Conservation (phyloP, 2,797 vertebrate genomes). For the Arrhamphus sclerolepis region DNA sequence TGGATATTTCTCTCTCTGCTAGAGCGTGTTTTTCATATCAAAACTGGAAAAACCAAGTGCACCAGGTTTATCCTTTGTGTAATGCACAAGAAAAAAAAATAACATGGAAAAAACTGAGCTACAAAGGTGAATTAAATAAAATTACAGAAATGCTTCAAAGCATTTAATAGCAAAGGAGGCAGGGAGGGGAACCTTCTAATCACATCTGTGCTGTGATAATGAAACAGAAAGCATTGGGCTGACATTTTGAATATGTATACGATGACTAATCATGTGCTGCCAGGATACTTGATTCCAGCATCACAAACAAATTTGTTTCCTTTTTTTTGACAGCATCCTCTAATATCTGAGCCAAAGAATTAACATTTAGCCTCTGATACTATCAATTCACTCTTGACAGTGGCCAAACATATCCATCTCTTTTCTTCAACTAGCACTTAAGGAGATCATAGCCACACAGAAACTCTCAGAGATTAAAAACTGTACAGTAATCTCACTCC, state of each 20-base stretch:
- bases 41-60: constrained; percentile 1
- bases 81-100: constrained; percentile 41
- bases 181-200: constrained; percentile 50
- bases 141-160: constrained; percentile 19
- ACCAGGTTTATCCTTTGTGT: constrained; percentile 12
- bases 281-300: constrained; percentile 1
- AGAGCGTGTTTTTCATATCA: constrained; percentile 16
- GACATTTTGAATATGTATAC: constrained; percentile 62
- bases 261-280: constrained; percentile 34
- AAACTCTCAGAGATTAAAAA: constrained; percentile 45
- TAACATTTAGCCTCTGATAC: constrained; percentile 10
- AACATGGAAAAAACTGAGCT: constrained; percentile 8
- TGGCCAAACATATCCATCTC: constrained; percentile 6
- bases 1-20: constrained; percentile 7
- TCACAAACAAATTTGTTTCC: constrained; percentile 4
- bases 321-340: neutral
- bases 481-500: constrained; percentile 31
- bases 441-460: constrained; percentile 49
- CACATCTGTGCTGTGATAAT: constrained; percentile 50
- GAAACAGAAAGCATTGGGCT: constrained; percentile 32
- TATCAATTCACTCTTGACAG: constrained; percentile 5
- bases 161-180: constrained; percentile 51
- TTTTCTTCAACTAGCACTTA: constrained; percentile 22
- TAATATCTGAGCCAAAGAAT: constrained; percentile 9
- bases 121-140: constrained; percentile 34